Conservation (phyloP, 2,113 vertebrate genomes). For the Galeopterus variegatus region DNA sequence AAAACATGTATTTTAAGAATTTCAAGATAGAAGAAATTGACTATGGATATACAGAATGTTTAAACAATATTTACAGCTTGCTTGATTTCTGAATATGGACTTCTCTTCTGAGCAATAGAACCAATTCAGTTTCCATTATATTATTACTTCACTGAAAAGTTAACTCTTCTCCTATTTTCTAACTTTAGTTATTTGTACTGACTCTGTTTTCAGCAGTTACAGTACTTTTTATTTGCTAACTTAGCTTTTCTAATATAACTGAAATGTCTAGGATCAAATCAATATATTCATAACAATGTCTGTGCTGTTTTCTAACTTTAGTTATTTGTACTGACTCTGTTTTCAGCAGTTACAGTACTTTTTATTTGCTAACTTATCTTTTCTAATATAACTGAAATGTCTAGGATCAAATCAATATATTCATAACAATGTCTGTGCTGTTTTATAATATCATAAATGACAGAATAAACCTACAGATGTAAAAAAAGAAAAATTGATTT, state of each 20-base stretch:
- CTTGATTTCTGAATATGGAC: conserved; percentile 34
- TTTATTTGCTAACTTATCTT: conserved; percentile 50
- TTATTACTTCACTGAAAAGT: neutral
- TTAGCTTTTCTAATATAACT: conserved; percentile 71
- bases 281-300: conserved; percentile 74
- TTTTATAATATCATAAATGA: conserved; percentile 78
- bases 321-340: conserved; percentile 56
- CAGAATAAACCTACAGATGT: conserved; percentile 65
- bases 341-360: conserved; percentile 37
- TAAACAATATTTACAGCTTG: neutral
- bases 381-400: conserved; percentile 73
- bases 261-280: conserved; percentile 66
- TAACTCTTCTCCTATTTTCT: conserved; percentile 62
- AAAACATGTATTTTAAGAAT: conserved; percentile 9
- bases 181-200: conserved; percentile 51
- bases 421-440: conserved; percentile 67
- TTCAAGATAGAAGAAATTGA: conserved; percentile 15
- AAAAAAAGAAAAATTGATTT: conserved; percentile 58
- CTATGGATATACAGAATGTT: neutral
- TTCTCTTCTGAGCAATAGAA: conserved; percentile 12
- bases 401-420: conserved; percentile 72
- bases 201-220: conserved; percentile 48
- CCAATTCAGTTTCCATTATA: neutral
- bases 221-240: conserved; percentile 37
- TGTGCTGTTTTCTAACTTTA: conserved; percentile 58